Evolutionary conservation across 2,797 vertebrate genomes (phyloP).

Genomic region (Petrocephalus schoutedeni): DNA sequence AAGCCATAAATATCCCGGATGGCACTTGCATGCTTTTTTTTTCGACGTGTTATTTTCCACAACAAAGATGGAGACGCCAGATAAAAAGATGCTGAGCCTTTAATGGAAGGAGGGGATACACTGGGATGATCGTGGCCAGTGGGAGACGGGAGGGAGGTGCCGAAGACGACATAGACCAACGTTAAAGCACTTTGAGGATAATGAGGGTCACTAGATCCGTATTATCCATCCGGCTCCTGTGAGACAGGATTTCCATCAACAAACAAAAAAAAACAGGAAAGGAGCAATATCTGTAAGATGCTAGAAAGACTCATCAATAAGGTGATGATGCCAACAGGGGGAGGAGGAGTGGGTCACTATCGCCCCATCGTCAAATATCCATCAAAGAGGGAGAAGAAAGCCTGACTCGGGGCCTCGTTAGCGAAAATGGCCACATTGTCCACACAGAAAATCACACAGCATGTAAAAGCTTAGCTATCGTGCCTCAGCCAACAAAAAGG

Average conservation of each 20-base stretch:
- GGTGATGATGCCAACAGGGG: neutral
- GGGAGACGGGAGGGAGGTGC: neutral
- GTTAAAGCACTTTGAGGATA: conserved; percentile 13
- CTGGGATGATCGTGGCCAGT: neutral
- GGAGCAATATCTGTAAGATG: neutral
- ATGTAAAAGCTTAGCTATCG: conserved; percentile 40
- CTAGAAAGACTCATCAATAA: neutral
- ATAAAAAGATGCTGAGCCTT: neutral
- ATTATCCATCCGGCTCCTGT: neutral
- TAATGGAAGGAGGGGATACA: conserved; percentile 1
- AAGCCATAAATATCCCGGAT: neutral
- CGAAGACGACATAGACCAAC: neutral
- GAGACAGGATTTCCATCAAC: neutral
- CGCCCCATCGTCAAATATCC: neutral
- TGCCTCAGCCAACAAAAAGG: conserved; percentile 54
- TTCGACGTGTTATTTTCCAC: neutral
- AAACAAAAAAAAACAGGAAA: neutral
- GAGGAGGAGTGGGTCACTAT: neutral
- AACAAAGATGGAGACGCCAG: neutral
- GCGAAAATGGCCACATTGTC: neutral
- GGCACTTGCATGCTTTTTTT: neutral
- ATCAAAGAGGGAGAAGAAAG: conserved; percentile 27
- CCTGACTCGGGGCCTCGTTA: conserved; percentile 19
- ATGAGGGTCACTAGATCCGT: neutral
- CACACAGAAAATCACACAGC: conserved; percentile 29